Evolutionary conservation across 1,140 invertebrate genomes (phyloP), one percentile per base, ranked within the genome.

Genomic region (Cydia strobilella): DNA sequence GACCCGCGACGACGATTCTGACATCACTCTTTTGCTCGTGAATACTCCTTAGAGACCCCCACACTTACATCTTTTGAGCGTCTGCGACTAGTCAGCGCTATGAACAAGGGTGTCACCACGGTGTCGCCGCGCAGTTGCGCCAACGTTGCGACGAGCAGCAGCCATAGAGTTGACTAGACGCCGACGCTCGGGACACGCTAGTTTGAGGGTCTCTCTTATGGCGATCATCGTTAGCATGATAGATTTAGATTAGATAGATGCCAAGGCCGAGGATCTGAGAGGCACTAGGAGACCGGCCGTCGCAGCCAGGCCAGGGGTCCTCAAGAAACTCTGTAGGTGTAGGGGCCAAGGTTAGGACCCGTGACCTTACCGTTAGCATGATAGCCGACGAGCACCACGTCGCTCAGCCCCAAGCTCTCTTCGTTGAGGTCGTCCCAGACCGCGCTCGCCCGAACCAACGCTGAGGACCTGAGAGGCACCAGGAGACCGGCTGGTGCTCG

Each of bases 201-300:
- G 25, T 27, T 1, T 27, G 25, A n/a, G 25, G 25, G 3, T 2
- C 25, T 27, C 25, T 27, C 25, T 27, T 27, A 27, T 27, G 3
- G 25, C 25, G 25, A 1, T 27, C 25, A 27, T 3, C 25, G 25
- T 27, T 27, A 27, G 25, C 25, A 27, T 27, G 25, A 27, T 27
- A 27, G 25, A 27, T 27, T 27, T n/a, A 27, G 25, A 27, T 27
- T 27, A 27, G 25, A 27, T 27, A 27, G 25, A 27, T 27, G 84
- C 86, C 76, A 95, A 75, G 0, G 93, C 93, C 45, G 90, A 86
- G 0, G 90, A 88, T 76, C 77, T 86, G 80, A 80, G 86, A 73
- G 90, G 94, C 31, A 95, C 93, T 42, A 94, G 92, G 45, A 94
- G 86, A 0, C 94, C 94, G 12, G 94, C 84, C 0, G 94, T 94